Evolutionary conservation across 1,140 invertebrate species (phyloP).

Genomic region (Hirudo medicinalis): DNA sequence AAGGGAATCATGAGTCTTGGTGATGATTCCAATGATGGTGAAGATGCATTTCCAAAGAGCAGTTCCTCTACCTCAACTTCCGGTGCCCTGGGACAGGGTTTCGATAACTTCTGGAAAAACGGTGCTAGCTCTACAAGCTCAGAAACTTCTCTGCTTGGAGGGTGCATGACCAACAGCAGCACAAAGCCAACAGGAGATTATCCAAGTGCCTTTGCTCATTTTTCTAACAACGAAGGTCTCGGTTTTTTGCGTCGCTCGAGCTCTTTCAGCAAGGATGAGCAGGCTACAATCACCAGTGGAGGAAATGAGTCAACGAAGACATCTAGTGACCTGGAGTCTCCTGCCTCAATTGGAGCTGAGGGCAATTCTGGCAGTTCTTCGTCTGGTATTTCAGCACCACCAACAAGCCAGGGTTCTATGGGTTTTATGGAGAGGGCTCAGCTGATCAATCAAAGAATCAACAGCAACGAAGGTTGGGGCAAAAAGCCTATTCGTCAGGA

Average conservation of each 20-base stretch:
- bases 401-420: neutral
- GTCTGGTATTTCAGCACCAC: neutral
- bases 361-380: no score
- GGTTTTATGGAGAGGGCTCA: constrained; percentile 5
- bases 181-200: constrained; percentile 7
- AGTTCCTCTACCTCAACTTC: neutral
- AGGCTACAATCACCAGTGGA: constrained; percentile 2
- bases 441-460: constrained; percentile 13
- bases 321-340: neutral
- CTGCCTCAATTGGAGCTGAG: neutral
- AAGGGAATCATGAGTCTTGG: constrained; percentile 2
- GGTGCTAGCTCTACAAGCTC: neutral
- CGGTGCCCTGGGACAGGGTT: neutral
- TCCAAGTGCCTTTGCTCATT: constrained; percentile 10
- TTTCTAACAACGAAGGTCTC: constrained; percentile 9
- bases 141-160: neutral
- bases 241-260: neutral
- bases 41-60: constrained; percentile 5
- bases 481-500: constrained; percentile 17
- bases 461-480: constrained; percentile 21
- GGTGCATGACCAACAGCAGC: constrained; percentile 7
- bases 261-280: constrained; percentile 6
- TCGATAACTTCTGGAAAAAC: neutral
- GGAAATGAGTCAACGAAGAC: constrained; percentile 1
- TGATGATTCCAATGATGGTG: constrained; percentile 2